Base-by-base conservation (phyloP, 2,888 invertebrate genomes). In the Troides aeacus region DNA sequence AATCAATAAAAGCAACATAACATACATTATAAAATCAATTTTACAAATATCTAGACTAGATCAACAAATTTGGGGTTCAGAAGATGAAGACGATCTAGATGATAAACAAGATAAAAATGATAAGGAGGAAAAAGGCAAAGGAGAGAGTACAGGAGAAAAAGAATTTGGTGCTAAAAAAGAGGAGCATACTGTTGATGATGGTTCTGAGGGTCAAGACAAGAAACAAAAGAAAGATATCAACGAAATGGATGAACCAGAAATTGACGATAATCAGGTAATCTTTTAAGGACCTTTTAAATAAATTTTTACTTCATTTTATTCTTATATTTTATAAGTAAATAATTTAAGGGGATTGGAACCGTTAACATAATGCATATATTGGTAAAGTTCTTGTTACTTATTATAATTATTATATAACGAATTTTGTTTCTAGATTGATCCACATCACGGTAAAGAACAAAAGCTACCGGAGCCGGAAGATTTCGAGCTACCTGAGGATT, bases 401-500 rank as follows among this genome's bases (percentile, higher is more conserved):
- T 46, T 46, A 46, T 46, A 46, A 12, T 46, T 46, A 46, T 46
- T 46, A 46, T 12, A 3, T 46, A 46, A 46, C 15, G n/a, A 56
- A 56, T 21, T 56, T 56, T 71, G 63, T 65, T 69, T 75, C 46
- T 66, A 92, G 93, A 89, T 94, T 65, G 96, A 98, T 93, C 96
- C 97, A 0, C 96, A 96, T 81, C 97, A 97, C 81, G 97, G 97
- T 57, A 95, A 97, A 67, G 93, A 96, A 72, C 95, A 95, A 76
- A 95, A 95, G 61, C 93, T 95, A 17, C 96, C 96, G 0, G 97
- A 98, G 80, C 96, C 97, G 0, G 97, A 98, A 85, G 94, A 96
- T 64, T 94, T 98, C 85, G 97, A 98, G 80, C 87, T 98, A 72
- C 97, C 98, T 0, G 97, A 98, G 59, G 96, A 98, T 84, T 92